Evolutionary conservation across 2,888 invertebrate genomes (phyloP), one percentile per base, ranked within the genome.

Genomic region (Luffia ferchaultella): DNA sequence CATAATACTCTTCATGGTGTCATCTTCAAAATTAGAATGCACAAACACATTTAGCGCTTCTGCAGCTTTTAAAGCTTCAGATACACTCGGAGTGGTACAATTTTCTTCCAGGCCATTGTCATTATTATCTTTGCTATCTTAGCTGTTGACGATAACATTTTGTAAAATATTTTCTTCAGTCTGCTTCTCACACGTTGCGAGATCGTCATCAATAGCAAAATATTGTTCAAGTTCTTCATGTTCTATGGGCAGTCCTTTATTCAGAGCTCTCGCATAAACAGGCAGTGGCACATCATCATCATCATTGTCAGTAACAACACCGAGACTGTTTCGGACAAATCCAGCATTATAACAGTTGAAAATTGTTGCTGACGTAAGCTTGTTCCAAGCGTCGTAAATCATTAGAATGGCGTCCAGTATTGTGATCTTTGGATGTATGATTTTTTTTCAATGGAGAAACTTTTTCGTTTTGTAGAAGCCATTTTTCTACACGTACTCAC

Each of bases 1-100:
- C 52, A 54, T 57, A 50, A 57, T 56, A 44, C 50, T 58, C 56
- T 58, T 58, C 53, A 58, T 56, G 52, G 15, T 42, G 17, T 58
- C 55, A 55, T 58, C 55, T 53, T 59, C 55, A 44, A 58, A 58
- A 50, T 57, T 59, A 57, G 53, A 53, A 20, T 57, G 56, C 49
- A 56, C 47, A 53, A 53, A 55, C 42, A 48, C 49, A 52, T 53
- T 53, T n/a, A 54, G 53, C 45, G 51, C 51, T 56, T 56, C 54
- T 48, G 58, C 56, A 54, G 56, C 53, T 43, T 55, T 54, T 46
- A 57, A 54, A 50, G 54, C 55, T 56, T 58, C 56, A 54, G 54
- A 53, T 12, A 53, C 53, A 54, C 50, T 50, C 18, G 18, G 43
- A 50, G 18, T 41, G 20, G 45, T 45, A 50, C 17, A 50, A 45